phyloP scores from a whole-genome alignment of 2,797 vertebrate species.

The Siniperca undulata region DNA sequence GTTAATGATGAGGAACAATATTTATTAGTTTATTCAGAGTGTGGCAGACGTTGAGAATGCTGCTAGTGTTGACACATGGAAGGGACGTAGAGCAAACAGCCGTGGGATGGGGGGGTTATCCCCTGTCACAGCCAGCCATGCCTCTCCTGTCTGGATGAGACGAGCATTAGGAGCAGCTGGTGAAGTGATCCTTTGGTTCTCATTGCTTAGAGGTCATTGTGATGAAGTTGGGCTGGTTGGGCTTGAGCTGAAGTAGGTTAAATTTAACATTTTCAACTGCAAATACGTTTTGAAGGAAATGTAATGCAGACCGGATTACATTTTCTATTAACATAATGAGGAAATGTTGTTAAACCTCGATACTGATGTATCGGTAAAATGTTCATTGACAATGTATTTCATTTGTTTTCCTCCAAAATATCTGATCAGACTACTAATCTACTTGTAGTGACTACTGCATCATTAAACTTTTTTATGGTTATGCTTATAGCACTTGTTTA shows the following conservation, averaged over 20 bases:
- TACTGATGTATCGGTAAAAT: neutral
- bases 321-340: neutral
- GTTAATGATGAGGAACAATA: conserved; percentile 47
- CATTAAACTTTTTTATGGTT: neutral
- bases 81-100: conserved; percentile 12
- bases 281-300: neutral
- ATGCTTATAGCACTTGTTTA: neutral
- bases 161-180: conserved; percentile 35
- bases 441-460: neutral
- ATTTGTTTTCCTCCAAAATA: neutral
- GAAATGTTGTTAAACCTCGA: neutral
- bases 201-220: conserved; percentile 11
- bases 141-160: conserved; percentile 13
- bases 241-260: neutral
- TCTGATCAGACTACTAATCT: neutral
- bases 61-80: conserved; percentile 29
- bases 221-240: neutral
- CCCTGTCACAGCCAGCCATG: neutral
- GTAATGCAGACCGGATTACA: neutral
- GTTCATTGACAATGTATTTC: neutral
- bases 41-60: conserved; percentile 13
- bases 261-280: neutral
- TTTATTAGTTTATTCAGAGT: conserved; percentile 52
- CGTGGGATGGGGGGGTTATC: neutral
- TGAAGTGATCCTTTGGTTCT: conserved; percentile 27